phyloP scores from a whole-genome alignment of 2,888 invertebrate genomes.

The Ophonus ardosiacus region DNA sequence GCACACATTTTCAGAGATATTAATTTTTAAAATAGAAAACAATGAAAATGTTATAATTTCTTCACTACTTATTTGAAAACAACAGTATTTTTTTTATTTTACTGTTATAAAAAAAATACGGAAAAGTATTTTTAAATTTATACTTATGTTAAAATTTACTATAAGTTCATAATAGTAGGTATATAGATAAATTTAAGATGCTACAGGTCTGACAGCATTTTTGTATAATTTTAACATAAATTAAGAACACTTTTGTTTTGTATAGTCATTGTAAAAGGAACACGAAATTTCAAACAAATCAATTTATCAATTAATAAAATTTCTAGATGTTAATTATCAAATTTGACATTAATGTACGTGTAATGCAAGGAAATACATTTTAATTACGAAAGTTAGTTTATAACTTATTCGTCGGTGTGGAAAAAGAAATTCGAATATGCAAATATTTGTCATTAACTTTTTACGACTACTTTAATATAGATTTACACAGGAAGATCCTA shows the following conservation, averaged over 20 bases:
- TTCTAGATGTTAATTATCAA: slow-evolving; percentile 17
- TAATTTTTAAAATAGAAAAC: too few relatives aligned
- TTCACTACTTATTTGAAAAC: too few relatives aligned
- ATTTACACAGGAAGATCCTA: too few relatives aligned
- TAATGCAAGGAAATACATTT: slow-evolving; percentile 26
- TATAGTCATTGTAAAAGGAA: slow-evolving; percentile 4
- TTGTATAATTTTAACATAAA: slow-evolving; percentile 20
- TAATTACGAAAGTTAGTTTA: slow-evolving; percentile 15
- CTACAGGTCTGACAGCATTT: slow-evolving; percentile 7
- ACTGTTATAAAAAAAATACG: background rate
- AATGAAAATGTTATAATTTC: too few relatives aligned
- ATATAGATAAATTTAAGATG: background rate
- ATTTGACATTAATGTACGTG: slow-evolving; percentile 5
- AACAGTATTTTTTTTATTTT: background rate
- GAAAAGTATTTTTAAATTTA: slow-evolving; percentile 1
- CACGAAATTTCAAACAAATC: slow-evolving; percentile 7
- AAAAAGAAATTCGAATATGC: background rate
- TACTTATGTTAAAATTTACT: slow-evolving; percentile 9
- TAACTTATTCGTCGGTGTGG: background rate
- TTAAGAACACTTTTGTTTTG: slow-evolving; percentile 16
- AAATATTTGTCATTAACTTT: background rate
- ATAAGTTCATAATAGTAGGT: background rate
- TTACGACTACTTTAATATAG: too few relatives aligned
- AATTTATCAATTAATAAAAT: slow-evolving; percentile 22
- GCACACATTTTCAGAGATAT: too few relatives aligned